Evolutionary conservation across 1,140 invertebrate genomes (phyloP), one percentile per base, ranked within the genome.

Genomic region (Hylyphantes graminicola): DNA sequence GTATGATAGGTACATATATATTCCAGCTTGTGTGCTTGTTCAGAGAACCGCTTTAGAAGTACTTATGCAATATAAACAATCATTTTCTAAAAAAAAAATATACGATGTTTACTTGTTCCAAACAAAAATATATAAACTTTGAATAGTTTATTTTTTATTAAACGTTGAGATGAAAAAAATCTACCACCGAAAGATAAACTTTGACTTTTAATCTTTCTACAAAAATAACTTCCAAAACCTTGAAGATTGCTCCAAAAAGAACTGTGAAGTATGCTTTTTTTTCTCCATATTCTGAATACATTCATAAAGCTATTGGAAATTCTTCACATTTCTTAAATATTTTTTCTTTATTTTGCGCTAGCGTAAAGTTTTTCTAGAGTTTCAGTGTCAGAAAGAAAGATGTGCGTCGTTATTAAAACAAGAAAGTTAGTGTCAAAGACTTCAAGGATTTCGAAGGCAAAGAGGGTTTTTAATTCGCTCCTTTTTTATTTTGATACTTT

Each of bases 271-370:
- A 11, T 2, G 12, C 57, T 61, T 17, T 61, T 59, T n/a, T 74
- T 74, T 35, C 35, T 70, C 50, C 54, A 21, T 70, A 53, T 70
- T 51, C n/a, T 74, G 55, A 74, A 74, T 50, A 19, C 57, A 74
- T 74, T 74, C 72, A 74, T 74, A 74, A 74, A 74, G 21, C 72
- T 19, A 74, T 74, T 74, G 72, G 72, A 74, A 74, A 74, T 74
- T 74, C 72, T 50, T 74, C 51, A 74, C 53, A 74, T 74, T 74
- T 74, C 57, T 50, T 15, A 35, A 55, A 74, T 74, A 74, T 74
- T 74, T 74, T 55, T 57, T 57, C 17, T 74, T 74, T 74, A 57
- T 59, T 74, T 74, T 35, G 9, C 8, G 4, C 35, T 57, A 57
- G 15, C 53, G 55, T 74, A 35, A 55, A 74, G 35, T 57, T 74